phyloP scores from a whole-genome alignment of 2,797 vertebrate species.

The Brachymystax lenok region DNA sequence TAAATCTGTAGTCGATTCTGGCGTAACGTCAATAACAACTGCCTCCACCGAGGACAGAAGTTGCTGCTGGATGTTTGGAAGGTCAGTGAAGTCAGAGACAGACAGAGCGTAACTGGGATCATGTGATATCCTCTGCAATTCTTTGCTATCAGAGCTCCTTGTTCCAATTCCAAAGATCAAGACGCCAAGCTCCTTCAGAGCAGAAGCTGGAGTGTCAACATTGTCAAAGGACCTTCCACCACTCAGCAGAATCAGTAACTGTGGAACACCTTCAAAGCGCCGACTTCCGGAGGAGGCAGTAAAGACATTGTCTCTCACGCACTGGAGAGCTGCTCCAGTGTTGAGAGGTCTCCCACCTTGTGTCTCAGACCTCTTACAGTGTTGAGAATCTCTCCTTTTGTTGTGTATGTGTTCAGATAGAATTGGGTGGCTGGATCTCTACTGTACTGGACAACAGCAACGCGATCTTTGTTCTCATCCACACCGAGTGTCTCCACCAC shows the following conservation, averaged over 20 bases:
- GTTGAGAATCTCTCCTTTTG: conserved; percentile 78
- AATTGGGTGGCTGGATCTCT: no score
- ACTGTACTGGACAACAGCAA: no score
- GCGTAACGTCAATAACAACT: no score
- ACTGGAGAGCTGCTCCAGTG: conserved; percentile 82
- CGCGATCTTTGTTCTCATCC: conserved; percentile 9
- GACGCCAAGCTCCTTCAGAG: conserved; percentile 63
- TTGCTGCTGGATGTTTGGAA: no score
- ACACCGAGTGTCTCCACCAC: conserved; percentile 21
- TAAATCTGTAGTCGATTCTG: no score
- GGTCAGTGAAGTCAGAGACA: no score
- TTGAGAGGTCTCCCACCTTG: conserved; percentile 79
- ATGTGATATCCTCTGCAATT: no score
- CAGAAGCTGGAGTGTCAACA: conserved; percentile 51
- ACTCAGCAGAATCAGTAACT: conserved; percentile 74
- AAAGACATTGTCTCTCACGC: conserved; percentile 73
- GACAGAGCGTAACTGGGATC: no score
- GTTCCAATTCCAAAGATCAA: conserved; percentile 69
- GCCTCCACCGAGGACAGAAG: no score
- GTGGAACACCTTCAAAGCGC: conserved; percentile 65
- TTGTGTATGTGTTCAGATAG: conserved; percentile 72
- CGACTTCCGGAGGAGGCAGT: conserved; percentile 66
- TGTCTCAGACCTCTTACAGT: conserved; percentile 75
- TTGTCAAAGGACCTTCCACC: conserved; percentile 72
- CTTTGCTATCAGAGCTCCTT: no score